A percentile compares a stretch with the other conserved stretches of the same genome.
Evolutionary conservation across 37 sponge, comb jelly and placozoan genomes (phyloP).

Genomic region (Aphrocallistes beatrix): DNA sequence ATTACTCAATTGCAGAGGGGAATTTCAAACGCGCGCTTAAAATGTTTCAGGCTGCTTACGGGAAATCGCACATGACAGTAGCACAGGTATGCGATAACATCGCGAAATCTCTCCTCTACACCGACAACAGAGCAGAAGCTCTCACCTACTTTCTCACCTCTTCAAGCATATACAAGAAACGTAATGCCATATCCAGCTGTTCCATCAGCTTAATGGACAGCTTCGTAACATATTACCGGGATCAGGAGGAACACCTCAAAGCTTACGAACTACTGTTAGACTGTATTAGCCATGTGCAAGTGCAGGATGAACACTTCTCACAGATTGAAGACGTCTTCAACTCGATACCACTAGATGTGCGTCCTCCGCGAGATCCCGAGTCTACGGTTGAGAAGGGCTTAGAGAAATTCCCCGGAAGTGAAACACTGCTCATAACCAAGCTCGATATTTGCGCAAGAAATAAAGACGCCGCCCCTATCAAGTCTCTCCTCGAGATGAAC

Average conservation of each 20-base stretch:
- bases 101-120: not conserved
- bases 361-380: not conserved
- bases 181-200: not conserved
- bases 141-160: not conserved
- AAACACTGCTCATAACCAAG: not conserved
- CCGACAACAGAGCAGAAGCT: not conserved
- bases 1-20: not conserved
- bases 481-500: not conserved
- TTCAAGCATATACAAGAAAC: not conserved
- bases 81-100: not conserved
- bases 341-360: not conserved
- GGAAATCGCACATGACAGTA: not conserved
- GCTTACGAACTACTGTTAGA: not conserved
- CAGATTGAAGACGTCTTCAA: not conserved
- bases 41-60: conserved; percentile 12
- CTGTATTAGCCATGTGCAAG: not conserved
- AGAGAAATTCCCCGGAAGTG: not conserved
- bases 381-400: not conserved
- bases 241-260: not conserved
- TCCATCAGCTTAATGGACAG: not conserved
- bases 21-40: not conserved
- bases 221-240: not conserved
- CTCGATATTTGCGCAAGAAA: not conserved
- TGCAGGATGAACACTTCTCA: not conserved
- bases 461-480: not conserved